These are phyloP conservation scores for Drosophila equinoxialis DNA, from an alignment of 1,140 invertebrate species.

Conservation along the genomic window DNA sequence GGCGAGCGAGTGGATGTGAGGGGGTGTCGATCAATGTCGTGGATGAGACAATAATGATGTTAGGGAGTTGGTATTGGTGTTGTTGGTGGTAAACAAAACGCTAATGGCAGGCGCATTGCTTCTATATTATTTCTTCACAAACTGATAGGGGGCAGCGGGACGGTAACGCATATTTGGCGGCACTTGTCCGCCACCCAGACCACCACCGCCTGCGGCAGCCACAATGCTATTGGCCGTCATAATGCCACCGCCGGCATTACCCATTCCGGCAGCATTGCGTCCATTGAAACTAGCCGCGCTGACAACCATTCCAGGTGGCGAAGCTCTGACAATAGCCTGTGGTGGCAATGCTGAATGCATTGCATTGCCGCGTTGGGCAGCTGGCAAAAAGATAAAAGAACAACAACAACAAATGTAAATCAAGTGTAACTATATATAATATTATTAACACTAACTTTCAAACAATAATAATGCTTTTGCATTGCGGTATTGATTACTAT, in stretches of 20 bases:
- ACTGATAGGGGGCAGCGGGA: slow-evolving; percentile 75
- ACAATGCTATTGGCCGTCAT: slow-evolving; percentile 74
- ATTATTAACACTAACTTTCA: too few relatives aligned
- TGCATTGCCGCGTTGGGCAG: slow-evolving; percentile 73
- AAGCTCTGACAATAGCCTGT: slow-evolving; percentile 75
- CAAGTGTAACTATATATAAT: too few relatives aligned
- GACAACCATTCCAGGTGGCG: slow-evolving; percentile 73
- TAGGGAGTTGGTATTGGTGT: slow-evolving; percentile 24
- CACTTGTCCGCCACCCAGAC: slow-evolving; percentile 60
- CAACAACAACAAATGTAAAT: neutral
- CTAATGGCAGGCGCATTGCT: slow-evolving; percentile 63
- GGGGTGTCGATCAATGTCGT: slow-evolving; percentile 32
- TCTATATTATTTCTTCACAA: slow-evolving; percentile 82
- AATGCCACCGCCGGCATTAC: slow-evolving; percentile 66
- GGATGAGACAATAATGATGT: slow-evolving; percentile 44
- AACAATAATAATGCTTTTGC: too few relatives aligned
- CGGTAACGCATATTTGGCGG: slow-evolving; percentile 73
- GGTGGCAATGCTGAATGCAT: slow-evolving; percentile 78
- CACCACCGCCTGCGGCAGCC: slow-evolving; percentile 62
- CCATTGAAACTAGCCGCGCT: slow-evolving; percentile 77
- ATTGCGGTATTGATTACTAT: too few relatives aligned
- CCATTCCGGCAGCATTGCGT: slow-evolving; percentile 66
- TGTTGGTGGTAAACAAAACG: slow-evolving; percentile 63
- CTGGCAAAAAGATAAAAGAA: slow-evolving; percentile 30
- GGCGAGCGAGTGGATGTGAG: slow-evolving; percentile 30